phyloP scores from a whole-genome alignment of 1,140 invertebrate species.

The Spodoptera frugiperda region DNA sequence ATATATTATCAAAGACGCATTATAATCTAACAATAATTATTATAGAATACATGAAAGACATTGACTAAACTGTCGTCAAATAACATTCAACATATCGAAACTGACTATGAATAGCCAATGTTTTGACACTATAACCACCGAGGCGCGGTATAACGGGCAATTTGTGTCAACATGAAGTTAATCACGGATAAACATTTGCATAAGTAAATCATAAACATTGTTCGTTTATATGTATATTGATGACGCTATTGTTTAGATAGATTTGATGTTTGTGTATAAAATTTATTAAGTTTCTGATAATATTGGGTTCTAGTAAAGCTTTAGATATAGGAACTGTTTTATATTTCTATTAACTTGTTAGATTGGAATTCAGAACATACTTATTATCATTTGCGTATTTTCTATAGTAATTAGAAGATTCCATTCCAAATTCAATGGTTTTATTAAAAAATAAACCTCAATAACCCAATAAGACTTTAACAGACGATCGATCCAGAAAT shows the following conservation, averaged over 20 bases:
- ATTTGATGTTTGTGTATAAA: background rate
- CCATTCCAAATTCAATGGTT: too few relatives aligned
- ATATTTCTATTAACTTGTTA: too few relatives aligned
- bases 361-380: too few relatives aligned
- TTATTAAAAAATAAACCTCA: too few relatives aligned
- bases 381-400: too few relatives aligned
- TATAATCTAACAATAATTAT: too few relatives aligned
- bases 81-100: constrained; percentile 28
- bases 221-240: constrained; percentile 45
- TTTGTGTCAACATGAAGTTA: constrained; percentile 60
- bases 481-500: too few relatives aligned
- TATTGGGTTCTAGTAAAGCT: too few relatives aligned
- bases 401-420: too few relatives aligned
- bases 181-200: constrained; percentile 69
- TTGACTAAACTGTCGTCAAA: constrained; percentile 21
- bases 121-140: constrained; percentile 57
- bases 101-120: constrained; percentile 51
- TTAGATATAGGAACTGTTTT: too few relatives aligned
- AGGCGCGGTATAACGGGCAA: constrained; percentile 52
- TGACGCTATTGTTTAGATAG: constrained; percentile 39
- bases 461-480: too few relatives aligned
- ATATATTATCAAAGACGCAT: too few relatives aligned
- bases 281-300: background rate
- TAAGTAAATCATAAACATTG: constrained; percentile 69
- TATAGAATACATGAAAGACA: constrained; percentile 4